Percentiles rank a stretch among this genome's conserved stretches.
These are phyloP conservation scores for Heliconius hortense DNA, from an alignment of 2,888 invertebrate genomes.

Conservation along the genomic window DNA sequence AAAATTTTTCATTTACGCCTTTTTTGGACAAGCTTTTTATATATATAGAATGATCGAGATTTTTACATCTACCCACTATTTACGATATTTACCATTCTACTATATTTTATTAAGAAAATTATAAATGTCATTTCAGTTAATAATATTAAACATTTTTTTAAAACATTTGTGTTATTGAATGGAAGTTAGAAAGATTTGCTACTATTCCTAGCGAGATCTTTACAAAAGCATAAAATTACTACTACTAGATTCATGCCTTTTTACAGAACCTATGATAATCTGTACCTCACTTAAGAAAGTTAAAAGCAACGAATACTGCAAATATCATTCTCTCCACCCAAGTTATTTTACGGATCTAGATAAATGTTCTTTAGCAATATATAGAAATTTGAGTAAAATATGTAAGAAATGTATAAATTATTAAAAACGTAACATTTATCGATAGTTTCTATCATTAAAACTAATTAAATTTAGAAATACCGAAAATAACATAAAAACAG, in stretches of 20 bases:
- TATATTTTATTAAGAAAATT: background rate
- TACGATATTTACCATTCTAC: too few species aligned
- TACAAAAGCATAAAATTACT: too few species aligned
- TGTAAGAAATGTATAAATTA: background rate
- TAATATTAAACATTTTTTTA: background rate
- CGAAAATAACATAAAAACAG: background rate
- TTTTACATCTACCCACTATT: background rate
- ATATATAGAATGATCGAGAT: background rate
- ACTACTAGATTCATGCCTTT: too few species aligned
- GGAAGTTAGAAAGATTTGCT: background rate
- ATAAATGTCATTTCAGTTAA: background rate
- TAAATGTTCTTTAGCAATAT: background rate
- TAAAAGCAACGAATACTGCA: too few species aligned
- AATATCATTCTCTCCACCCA: background rate
- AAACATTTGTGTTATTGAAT: background rate
- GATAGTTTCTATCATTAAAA: background rate
- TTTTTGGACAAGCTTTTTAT: background rate
- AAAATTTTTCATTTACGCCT: background rate
- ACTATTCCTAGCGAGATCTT: too few species aligned
- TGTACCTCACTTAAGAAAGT: too few species aligned
- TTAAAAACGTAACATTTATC: background rate
- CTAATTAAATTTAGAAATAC: background rate
- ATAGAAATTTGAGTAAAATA: background rate
- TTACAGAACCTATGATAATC: too few species aligned
- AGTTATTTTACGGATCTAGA: background rate